These are phyloP conservation scores for Trichonephila clavipes DNA, from an alignment of 1,140 invertebrate species.

Conservation along the genomic window DNA sequence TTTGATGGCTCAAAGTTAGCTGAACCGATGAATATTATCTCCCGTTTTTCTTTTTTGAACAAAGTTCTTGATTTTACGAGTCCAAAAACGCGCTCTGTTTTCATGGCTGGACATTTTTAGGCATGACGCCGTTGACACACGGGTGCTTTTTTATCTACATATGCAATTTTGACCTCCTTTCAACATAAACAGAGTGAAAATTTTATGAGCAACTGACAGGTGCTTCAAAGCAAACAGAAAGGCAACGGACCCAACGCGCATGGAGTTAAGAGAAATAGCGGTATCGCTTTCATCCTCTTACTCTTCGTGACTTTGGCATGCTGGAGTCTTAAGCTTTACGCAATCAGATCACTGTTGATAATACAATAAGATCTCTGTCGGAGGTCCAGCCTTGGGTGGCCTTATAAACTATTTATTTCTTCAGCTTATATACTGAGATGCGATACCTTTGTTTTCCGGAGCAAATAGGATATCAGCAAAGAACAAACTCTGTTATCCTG, in stretches of 20 bases:
- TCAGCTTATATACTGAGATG: neutral
- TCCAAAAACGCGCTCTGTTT: neutral
- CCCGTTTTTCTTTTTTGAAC: neutral
- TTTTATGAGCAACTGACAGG: slow-evolving; percentile 69
- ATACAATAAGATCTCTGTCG: slow-evolving; percentile 10
- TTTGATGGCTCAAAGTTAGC: neutral
- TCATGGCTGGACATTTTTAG: slow-evolving; percentile 25
- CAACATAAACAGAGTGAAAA: slow-evolving; percentile 66
- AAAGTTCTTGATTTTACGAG: neutral
- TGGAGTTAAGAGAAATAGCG: slow-evolving; percentile 33
- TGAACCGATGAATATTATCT: neutral
- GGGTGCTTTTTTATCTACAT: slow-evolving; percentile 26
- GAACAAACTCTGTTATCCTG: neutral
- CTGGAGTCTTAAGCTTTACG: neutral
- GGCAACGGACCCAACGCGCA: neutral
- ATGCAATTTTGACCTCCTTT: slow-evolving; percentile 63
- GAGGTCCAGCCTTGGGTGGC: slow-evolving; percentile 66
- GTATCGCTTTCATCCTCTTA: slow-evolving; percentile 63
- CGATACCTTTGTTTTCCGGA: neutral
- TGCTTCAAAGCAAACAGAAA: slow-evolving; percentile 64
- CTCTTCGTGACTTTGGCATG: neutral
- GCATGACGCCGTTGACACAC: neutral
- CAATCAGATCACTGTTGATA: slow-evolving; percentile 49
- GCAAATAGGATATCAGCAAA: neutral
- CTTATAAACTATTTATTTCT: slow-evolving; percentile 31